These are phyloP conservation scores for Lucilia cuprina DNA, from an alignment of 1,140 invertebrate genomes.

Conservation along the genomic window DNA sequence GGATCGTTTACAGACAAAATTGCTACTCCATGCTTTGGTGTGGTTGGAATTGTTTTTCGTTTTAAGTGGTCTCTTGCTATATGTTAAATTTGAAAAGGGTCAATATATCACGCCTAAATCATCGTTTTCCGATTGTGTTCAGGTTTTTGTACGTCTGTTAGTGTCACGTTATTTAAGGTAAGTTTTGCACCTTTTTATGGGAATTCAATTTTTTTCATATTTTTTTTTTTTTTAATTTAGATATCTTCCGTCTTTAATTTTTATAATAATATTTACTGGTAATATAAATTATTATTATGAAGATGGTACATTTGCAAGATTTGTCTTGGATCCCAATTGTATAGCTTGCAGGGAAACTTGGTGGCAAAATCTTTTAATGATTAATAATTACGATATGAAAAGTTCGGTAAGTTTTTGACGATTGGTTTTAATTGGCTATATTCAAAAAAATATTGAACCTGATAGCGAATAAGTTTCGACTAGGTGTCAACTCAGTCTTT, in stretches of 20 bases:
- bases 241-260: neutral
- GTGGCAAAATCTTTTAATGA: conserved; percentile 18
- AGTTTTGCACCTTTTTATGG: neutral
- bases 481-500: too few relatives aligned
- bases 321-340: neutral
- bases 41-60: conserved; percentile 15
- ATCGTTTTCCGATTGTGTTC: neutral
- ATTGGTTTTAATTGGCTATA: too few relatives aligned
- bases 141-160: neutral
- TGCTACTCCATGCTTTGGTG: neutral
- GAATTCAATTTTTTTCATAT: conserved; percentile 1
- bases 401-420: conserved; percentile 1
- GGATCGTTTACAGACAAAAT: too few relatives aligned
- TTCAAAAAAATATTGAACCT: too few relatives aligned
- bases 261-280: neutral
- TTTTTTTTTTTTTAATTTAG: neutral
- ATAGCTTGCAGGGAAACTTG: neutral
- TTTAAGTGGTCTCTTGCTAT: conserved; percentile 3
- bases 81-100: neutral
- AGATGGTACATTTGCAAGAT: neutral
- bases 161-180: conserved; percentile 20
- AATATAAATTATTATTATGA: neutral
- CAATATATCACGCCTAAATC: neutral
- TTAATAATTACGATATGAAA: neutral
- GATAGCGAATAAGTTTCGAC: too few relatives aligned